Conservation (phyloP, 1,140 invertebrate species). For the Marisa cornuarietis region DNA sequence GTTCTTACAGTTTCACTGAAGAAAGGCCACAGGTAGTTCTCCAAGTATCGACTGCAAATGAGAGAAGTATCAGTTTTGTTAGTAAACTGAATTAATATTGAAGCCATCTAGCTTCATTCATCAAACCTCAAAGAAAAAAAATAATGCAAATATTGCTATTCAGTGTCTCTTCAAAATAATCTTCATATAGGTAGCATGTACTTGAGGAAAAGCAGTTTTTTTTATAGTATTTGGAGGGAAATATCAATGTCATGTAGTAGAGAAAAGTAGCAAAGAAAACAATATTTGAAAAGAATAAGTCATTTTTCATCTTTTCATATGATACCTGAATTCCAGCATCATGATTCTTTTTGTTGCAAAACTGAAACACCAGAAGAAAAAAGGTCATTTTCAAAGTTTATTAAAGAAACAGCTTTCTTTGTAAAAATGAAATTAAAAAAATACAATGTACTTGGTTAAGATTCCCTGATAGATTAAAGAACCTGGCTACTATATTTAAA, state of each 20-base stretch:
- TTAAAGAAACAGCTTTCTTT: not conserved
- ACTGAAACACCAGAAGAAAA: conserved; percentile 65
- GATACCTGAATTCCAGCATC: conserved; percentile 88
- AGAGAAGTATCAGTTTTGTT: conserved; percentile 11
- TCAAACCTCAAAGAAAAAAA: too few relatives aligned
- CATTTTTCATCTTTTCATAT: conserved; percentile 4
- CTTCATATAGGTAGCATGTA: too few relatives aligned
- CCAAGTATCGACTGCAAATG: conserved; percentile 84
- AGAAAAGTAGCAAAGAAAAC: too few relatives aligned
- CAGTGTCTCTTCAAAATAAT: too few relatives aligned
- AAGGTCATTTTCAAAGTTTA: conserved; percentile 14
- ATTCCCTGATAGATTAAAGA: conserved; percentile 29
- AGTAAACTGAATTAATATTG: not conserved
- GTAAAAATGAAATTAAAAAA: not conserved
- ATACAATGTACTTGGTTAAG: not conserved
- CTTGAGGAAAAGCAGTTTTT: too few relatives aligned
- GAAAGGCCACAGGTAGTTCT: conserved; percentile 97
- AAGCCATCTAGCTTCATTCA: too few relatives aligned
- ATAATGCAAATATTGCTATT: too few relatives aligned
- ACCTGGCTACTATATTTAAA: not conserved
- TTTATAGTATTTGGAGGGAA: too few relatives aligned
- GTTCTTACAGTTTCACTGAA: conserved; percentile 72
- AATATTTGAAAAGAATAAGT: too few relatives aligned
- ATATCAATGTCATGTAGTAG: too few relatives aligned
- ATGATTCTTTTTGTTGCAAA: conserved; percentile 89